Evolutionary conservation across 2,888 invertebrate species (phyloP).

Genomic region (Mallateleia sp.): DNA sequence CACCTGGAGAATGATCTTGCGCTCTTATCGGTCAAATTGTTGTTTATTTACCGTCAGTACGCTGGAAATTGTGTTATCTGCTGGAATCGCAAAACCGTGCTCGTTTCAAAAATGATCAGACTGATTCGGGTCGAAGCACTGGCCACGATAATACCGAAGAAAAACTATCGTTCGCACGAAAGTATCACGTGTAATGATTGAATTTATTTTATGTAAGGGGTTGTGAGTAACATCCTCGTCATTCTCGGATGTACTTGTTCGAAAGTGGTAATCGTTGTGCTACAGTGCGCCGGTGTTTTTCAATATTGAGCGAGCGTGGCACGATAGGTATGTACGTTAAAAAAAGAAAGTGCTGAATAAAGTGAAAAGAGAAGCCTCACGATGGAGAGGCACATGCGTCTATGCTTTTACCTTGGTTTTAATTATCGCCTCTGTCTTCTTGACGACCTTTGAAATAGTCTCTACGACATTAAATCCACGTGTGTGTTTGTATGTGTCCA

Average conservation of each 20-base stretch:
- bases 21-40: slow-evolving; percentile 2
- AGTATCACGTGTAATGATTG: slow-evolving; percentile 82
- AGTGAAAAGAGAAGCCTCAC: slow-evolving; percentile 69
- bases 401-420: slow-evolving; percentile 72
- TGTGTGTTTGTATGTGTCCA: slow-evolving; percentile 21
- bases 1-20: background rate
- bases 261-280: slow-evolving; percentile 70
- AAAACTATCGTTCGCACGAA: slow-evolving; percentile 20
- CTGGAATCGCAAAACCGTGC: background rate
- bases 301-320: slow-evolving; percentile 73
- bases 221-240: slow-evolving; percentile 44
- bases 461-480: slow-evolving; percentile 60
- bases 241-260: slow-evolving; percentile 55
- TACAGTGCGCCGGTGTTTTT: slow-evolving; percentile 76
- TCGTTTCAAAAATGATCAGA: slow-evolving; percentile 74
- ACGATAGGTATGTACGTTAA: slow-evolving; percentile 72
- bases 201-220: slow-evolving; percentile 48
- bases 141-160: slow-evolving; percentile 41
- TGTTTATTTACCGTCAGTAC: background rate
- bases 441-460: slow-evolving; percentile 63
- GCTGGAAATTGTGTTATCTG: background rate
- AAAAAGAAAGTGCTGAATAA: slow-evolving; percentile 67
- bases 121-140: slow-evolving; percentile 80
- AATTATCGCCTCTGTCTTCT: slow-evolving; percentile 68
- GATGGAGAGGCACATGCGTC: slow-evolving; percentile 57